These are phyloP conservation scores for Turritopsis dohrnii DNA, from an alignment of 30 jellyfish, hydroid and myxozoan species.

Conservation along the genomic window DNA sequence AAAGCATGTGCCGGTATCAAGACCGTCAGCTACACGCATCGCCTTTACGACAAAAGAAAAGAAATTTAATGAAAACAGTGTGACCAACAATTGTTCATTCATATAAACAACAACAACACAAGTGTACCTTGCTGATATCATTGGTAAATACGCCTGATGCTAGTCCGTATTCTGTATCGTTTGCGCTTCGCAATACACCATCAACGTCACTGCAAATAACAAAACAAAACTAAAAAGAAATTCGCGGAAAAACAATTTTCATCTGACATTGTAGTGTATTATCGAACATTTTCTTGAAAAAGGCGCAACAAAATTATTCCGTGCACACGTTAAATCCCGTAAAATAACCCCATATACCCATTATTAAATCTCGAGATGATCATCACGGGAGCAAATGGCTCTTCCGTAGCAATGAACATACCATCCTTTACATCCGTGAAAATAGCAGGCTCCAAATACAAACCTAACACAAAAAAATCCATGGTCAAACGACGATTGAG, in stretches of 20 bases:
- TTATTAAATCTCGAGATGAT: constrained; percentile 70
- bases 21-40: constrained; percentile 65
- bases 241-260: background rate
- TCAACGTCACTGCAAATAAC: constrained; percentile 59
- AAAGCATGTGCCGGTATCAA: constrained; percentile 94
- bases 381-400: constrained; percentile 94
- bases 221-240: background rate
- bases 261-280: too few relatives aligned
- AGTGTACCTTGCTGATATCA: constrained; percentile 87
- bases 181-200: constrained; percentile 78
- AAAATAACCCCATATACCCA: constrained; percentile 24
- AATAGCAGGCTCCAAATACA: constrained; percentile 89
- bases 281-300: too few relatives aligned
- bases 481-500: too few relatives aligned
- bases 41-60: constrained; percentile 46
- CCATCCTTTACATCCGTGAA: constrained; percentile 89
- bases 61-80: background rate
- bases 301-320: too few relatives aligned
- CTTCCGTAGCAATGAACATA: constrained; percentile 93
- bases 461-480: constrained; percentile 48
- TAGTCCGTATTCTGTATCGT: constrained; percentile 77
- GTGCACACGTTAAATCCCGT: background rate
- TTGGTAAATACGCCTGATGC: constrained; percentile 98
- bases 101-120: background rate
- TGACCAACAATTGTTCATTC: background rate